Percentiles rank a stretch among this genome's conserved stretches.
These are phyloP conservation scores for Coptotermes formosanus DNA, from an alignment of 1,140 invertebrate genomes.

Conservation along the genomic window DNA sequence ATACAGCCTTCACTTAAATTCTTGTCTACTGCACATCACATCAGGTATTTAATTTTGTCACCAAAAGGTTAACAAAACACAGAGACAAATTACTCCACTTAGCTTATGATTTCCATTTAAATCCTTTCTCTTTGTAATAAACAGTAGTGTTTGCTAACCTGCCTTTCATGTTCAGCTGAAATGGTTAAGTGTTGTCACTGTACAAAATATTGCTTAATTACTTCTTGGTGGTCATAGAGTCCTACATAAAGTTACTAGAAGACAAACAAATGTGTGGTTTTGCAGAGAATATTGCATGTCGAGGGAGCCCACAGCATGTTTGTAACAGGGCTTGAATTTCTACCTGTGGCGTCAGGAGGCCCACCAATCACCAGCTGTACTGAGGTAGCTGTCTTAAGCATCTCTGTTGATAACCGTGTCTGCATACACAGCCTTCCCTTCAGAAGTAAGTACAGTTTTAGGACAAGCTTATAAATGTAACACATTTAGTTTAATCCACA, in stretches of 20 bases:
- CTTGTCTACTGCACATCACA: too few relatives aligned
- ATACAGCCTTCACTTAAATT: too few relatives aligned
- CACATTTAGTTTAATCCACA: neutral
- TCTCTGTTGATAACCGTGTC: constrained; percentile 92
- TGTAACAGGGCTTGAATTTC: constrained; percentile 88
- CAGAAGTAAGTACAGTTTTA: constrained; percentile 63
- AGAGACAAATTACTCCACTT: too few relatives aligned
- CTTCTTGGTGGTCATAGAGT: too few relatives aligned
- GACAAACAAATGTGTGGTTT: neutral
- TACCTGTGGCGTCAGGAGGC: constrained; percentile 64
- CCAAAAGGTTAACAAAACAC: neutral
- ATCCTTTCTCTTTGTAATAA: too few relatives aligned
- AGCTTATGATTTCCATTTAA: too few relatives aligned
- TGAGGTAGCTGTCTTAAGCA: constrained; percentile 85
- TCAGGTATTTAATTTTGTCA: neutral
- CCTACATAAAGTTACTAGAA: too few relatives aligned
- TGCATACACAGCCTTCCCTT: constrained; percentile 84
- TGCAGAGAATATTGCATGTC: constrained; percentile 71
- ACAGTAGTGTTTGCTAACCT: too few relatives aligned
- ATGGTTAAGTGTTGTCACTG: too few relatives aligned
- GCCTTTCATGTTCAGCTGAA: too few relatives aligned
- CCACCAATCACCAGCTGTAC: constrained; percentile 64
- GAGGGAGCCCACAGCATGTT: constrained; percentile 88
- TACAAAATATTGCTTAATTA: too few relatives aligned
- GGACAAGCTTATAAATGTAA: neutral